Evolutionary conservation across 2,113 vertebrate species (phyloP).

Genomic region (Tragelaphus strepsiceros): DNA sequence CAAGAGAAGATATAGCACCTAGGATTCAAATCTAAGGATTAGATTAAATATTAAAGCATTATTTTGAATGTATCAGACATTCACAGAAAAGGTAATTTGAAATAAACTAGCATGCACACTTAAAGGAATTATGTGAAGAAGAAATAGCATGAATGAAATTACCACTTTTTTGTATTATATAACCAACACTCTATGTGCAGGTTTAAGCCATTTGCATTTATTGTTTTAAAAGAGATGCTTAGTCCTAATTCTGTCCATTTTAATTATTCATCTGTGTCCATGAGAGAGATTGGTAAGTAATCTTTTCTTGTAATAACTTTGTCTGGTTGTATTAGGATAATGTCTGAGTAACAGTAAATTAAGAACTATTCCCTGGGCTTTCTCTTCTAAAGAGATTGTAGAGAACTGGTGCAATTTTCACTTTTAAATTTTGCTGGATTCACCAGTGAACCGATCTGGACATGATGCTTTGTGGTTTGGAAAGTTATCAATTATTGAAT

Average conservation of each 20-base stretch:
- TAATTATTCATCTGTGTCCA: neutral
- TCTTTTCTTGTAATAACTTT: neutral
- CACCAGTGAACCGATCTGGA: neutral
- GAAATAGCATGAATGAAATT: neutral
- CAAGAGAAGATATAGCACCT: neutral
- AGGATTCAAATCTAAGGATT: neutral
- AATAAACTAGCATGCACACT: neutral
- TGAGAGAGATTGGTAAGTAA: neutral
- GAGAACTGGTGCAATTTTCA: neutral
- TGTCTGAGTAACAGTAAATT: neutral
- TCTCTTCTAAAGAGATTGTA: neutral
- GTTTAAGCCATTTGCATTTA: neutral
- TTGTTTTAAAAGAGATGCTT: neutral
- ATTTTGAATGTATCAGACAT: neutral
- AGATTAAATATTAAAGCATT: neutral
- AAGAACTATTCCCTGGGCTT: neutral
- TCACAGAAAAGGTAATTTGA: neutral
- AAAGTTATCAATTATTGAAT: neutral
- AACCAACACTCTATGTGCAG: neutral
- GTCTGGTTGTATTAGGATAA: neutral
- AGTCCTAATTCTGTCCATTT: neutral
- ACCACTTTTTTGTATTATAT: neutral
- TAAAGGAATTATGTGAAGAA: neutral
- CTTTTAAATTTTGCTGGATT: neutral
- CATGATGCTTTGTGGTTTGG: neutral